These are phyloP conservation scores for Clarias magur DNA, from an alignment of 2,113 vertebrate species.

Conservation along the genomic window DNA sequence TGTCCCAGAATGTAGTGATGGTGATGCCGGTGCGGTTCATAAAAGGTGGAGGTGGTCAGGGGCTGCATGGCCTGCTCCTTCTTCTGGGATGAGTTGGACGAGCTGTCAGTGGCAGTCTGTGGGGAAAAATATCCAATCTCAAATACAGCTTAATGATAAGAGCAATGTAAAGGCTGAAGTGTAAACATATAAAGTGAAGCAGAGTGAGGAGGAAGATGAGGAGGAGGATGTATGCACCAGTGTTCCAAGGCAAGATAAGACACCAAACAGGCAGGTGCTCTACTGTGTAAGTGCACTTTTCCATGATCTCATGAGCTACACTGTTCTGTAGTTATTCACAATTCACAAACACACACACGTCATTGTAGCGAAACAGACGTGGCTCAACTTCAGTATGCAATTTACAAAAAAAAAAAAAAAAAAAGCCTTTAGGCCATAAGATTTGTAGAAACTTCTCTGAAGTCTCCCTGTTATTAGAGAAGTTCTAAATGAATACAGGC, in stretches of 20 bases:
- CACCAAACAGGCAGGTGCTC: slow-evolving; percentile 43
- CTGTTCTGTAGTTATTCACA: slow-evolving; percentile 36
- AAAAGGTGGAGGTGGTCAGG: slow-evolving; percentile 84
- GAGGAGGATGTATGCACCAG: background rate
- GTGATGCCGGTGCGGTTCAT: slow-evolving; percentile 82
- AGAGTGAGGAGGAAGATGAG: background rate
- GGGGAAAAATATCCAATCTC: slow-evolving; percentile 27
- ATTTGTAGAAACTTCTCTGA: slow-evolving; percentile 49
- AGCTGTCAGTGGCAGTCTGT: slow-evolving; percentile 54
- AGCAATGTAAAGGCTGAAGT: background rate
- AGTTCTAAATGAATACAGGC: slow-evolving; percentile 52
- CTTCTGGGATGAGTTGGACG: slow-evolving; percentile 54
- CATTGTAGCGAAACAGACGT: slow-evolving; percentile 38
- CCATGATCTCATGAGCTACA: slow-evolving; percentile 46
- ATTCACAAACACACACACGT: slow-evolving; percentile 20
- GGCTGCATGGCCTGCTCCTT: slow-evolving; percentile 68
- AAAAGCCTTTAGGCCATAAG: slow-evolving; percentile 30
- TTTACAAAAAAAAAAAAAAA: slow-evolving; percentile 42
- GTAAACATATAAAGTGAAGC: background rate
- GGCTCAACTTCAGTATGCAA: slow-evolving; percentile 47
- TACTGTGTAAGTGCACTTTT: slow-evolving; percentile 39
- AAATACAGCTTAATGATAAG: background rate
- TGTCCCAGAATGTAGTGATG: slow-evolving; percentile 84
- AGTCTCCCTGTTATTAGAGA: slow-evolving; percentile 55
- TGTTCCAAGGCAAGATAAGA: slow-evolving; percentile 28